Evolutionary conservation across 2,888 invertebrate species (phyloP), one percentile per base, ranked within the genome.

Genomic region (Cryptocephalus moraei): DNA sequence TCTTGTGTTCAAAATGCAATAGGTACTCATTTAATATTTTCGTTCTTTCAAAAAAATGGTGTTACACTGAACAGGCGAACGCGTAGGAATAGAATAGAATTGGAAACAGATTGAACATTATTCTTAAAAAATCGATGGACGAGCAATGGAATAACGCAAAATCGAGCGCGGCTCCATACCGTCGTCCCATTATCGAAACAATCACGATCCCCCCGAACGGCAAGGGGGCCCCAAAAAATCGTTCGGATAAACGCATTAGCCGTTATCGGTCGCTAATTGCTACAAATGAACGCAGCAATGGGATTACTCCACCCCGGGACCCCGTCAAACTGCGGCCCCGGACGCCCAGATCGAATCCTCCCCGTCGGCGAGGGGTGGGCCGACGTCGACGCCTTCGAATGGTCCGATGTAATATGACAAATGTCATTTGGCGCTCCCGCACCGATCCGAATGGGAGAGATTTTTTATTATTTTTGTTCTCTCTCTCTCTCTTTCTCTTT

Each of bases 281-380:
- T 63, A 57, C 64, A 64, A 67, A 67, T 66, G 68, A 66, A 67
- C 64, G 62, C 53, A 57, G 63, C 63, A 62, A 67, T 66, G 56
- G 58, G 61, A 68, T 68, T 67, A 65, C 62, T 53, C 58, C 58
- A 57, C 59, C 63, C 62, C 57, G 11, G 36, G 36, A 56, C 54
- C 53, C 49, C 50, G 45, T 46, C 47, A 46, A 22, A 32, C 52
- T 41, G 40, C 33, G 12, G 12, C 50, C 50, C 33, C 33, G 47
- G 47, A 46, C 39, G 51, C 12, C 33, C 51, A 40, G 39, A 40
- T 40, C 43, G 33, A 38, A 34, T 14, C 12, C 33, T 38, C 36
- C 12, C 31, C 13, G 39, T 39, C 38, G 40, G 41, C 8, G 11
- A 3, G 44, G 34, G 9, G 8, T 8, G 33, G 31, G 13, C 9